A percentile compares a stretch with the other conserved stretches of the same genome.
phyloP scores from a whole-genome alignment of 2,113 vertebrate species.

The Amblyornis subalaris region DNA sequence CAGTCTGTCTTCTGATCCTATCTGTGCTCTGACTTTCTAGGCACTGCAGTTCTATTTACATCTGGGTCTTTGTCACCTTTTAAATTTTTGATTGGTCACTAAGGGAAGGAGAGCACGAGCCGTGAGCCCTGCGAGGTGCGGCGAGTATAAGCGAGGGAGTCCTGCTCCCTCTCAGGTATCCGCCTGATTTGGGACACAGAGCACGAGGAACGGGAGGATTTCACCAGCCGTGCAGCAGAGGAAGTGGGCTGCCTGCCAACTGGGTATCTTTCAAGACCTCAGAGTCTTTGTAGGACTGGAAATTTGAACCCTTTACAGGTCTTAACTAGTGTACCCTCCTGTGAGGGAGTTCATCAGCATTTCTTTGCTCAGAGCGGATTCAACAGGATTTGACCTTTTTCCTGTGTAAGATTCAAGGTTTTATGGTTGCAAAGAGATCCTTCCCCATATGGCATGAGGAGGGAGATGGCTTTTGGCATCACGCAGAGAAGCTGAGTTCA shows the following conservation, averaged over 20 bases:
- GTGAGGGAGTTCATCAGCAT: neutral
- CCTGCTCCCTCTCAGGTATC: neutral
- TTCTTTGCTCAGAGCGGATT: neutral
- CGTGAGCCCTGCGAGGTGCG: neutral
- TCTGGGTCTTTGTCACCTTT: slow-evolving; percentile 27
- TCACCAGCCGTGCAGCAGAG: neutral
- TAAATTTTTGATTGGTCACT: slow-evolving; percentile 45
- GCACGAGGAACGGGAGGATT: neutral
- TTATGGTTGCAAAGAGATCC: neutral
- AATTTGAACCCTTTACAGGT: slow-evolving; percentile 15
- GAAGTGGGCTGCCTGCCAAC: neutral
- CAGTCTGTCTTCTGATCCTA: slow-evolving; percentile 58
- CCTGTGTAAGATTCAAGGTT: neutral
- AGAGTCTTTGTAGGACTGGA: neutral
- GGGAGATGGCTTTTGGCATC: neutral
- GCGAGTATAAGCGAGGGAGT: accelerated
- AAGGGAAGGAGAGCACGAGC: neutral
- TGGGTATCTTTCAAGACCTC: neutral
- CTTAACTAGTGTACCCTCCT: neutral
- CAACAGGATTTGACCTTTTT: neutral
- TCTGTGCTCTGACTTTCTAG: slow-evolving; percentile 51
- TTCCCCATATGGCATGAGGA: neutral
- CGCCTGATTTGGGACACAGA: neutral
- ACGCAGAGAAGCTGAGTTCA: neutral
- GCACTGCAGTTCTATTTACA: slow-evolving; percentile 22